Base-by-base conservation (phyloP, 2,113 vertebrate genomes). In the Nipponia nippon region DNA sequence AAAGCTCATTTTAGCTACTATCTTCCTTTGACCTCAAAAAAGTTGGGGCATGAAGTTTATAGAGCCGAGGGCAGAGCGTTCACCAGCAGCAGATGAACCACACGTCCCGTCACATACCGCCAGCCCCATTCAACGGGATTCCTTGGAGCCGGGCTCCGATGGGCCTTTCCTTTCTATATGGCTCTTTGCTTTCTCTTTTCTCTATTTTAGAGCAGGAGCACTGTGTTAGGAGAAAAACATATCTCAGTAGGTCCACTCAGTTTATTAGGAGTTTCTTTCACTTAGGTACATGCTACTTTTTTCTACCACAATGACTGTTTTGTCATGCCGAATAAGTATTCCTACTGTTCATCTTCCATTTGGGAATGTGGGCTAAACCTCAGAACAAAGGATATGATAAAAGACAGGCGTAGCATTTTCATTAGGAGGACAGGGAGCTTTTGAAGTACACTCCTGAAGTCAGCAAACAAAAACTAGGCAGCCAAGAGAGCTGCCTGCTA, bases 401-500 rank as follows among this genome's bases (percentile, higher is more conserved):
- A 95, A 97, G 79, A 71, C 42, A 86, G 42, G 75, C 9, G 0
- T 27, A 94, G 75, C 29, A 50, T 84, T 94, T 91, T 81, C 63
- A 78, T 81, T 90, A 62, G 40, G 55, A 72, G 94, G 67, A 95
- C n/a, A 59, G 75, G 44, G 71, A 85, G 40, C 75, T 90, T 96
- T 96, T 95, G 89, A 96, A 96, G 75, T 59, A 40, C 34, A 8
- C n/a, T 93, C 71, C 93, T 87, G 67, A 96, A 96, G 75, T 88
- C 75, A 75, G 84, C 84, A 91, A 95, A 87, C 84, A 94, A 80
- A 94, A 95, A 90, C 75, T 36, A 88, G 53, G 55, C 79, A 75
- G 91, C 70, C 86, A 79, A 94, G 59, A 75, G 69, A 30, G 10
- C 73, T 93, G 87, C 42, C 89, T 85, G 34, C 69, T 66, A 73